These are phyloP conservation scores for Dipodomys stephensi DNA, from an alignment of 2,113 vertebrate genomes.

Conservation along the genomic window DNA sequence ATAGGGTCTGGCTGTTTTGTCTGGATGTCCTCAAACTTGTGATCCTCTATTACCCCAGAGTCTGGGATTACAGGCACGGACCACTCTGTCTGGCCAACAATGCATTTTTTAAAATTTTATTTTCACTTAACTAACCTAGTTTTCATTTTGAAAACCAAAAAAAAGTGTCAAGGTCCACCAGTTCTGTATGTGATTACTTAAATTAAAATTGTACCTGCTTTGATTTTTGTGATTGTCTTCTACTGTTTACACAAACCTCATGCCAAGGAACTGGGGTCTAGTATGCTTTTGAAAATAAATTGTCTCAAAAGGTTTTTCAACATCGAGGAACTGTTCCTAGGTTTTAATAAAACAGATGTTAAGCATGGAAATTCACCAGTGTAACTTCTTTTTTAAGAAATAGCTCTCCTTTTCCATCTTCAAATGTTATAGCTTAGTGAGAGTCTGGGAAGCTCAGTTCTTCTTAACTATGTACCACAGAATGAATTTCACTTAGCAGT, in stretches of 20 bases:
- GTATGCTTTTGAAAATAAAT: slow-evolving; percentile 13
- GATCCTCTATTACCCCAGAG: no score
- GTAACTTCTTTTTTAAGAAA: not conserved
- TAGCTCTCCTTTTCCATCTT: not conserved
- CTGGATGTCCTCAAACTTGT: no score
- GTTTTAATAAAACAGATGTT: slow-evolving; percentile 5
- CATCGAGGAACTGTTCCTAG: not conserved
- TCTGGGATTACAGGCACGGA: no score
- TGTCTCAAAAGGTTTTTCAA: not conserved
- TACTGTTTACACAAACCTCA: not conserved
- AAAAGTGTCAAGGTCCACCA: not conserved
- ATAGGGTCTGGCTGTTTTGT: no score
- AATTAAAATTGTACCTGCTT: not conserved
- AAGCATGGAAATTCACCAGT: not conserved
- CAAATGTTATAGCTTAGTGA: no score
- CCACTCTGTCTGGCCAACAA: not conserved
- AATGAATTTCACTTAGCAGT: not conserved
- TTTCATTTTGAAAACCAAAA: slow-evolving; percentile 39
- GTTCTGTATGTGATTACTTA: not conserved
- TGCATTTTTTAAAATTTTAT: not conserved
- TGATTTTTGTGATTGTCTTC: slow-evolving; percentile 1
- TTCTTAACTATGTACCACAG: not conserved
- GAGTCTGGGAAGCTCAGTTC: not conserved
- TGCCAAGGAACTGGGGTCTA: not conserved
- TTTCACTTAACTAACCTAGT: not conserved